phyloP scores from a whole-genome alignment of 2,113 vertebrate genomes.

The Columbina picui region DNA sequence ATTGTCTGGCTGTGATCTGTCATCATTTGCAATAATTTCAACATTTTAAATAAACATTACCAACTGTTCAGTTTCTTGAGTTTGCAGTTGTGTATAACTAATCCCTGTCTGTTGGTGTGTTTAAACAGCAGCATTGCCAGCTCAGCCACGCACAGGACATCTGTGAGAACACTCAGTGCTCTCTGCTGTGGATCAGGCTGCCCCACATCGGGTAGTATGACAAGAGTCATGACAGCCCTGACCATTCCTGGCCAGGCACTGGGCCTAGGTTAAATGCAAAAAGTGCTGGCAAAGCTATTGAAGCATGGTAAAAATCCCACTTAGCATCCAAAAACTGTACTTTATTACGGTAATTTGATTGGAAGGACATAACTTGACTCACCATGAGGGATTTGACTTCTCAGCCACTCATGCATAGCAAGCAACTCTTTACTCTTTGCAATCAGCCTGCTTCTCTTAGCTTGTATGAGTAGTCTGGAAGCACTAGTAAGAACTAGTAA shows the following conservation, averaged over 20 bases:
- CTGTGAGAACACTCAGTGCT: not conserved
- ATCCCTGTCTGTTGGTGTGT: not conserved
- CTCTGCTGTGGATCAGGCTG: not conserved
- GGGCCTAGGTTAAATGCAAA: not conserved
- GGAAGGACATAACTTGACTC: not conserved
- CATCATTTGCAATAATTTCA: not conserved
- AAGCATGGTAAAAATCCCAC: not conserved
- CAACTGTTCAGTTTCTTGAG: not conserved
- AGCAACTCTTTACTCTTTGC: not conserved
- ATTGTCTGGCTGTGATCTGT: not conserved
- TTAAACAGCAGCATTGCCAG: not conserved
- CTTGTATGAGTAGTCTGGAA: not conserved
- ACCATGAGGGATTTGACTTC: not conserved
- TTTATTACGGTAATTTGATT: not conserved
- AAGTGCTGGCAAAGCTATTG: not conserved
- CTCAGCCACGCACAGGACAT: rapidly evolving
- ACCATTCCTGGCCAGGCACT: not conserved
- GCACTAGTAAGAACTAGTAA: not conserved
- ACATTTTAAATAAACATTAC: conserved; percentile 11
- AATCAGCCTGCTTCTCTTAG: not conserved
- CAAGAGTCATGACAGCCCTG: rapidly evolving
- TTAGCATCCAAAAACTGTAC: not conserved
- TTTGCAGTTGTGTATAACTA: not conserved
- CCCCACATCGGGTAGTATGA: not conserved
- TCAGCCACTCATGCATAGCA: not conserved